These are phyloP conservation scores for Slavum lentiscoides DNA, from an alignment of 2,888 invertebrate species.

Conservation along the genomic window DNA sequence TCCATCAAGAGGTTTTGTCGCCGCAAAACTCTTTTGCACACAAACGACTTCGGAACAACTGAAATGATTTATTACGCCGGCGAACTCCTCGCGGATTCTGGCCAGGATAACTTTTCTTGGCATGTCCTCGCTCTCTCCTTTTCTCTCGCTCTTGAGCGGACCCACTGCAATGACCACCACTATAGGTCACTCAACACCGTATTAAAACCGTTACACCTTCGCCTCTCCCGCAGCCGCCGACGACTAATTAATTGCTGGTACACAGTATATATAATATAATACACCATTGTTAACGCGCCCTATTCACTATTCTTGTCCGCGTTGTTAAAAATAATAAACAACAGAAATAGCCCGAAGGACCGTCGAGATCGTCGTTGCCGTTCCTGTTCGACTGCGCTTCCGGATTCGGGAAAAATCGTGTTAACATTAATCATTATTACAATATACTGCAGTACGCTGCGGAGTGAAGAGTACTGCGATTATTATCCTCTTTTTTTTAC, in stretches of 20 bases:
- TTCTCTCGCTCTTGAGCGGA: background rate
- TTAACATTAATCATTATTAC: too few relatives aligned
- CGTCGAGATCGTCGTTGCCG: background rate
- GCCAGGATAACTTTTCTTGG: slow-evolving; percentile 43
- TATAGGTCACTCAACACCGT: slow-evolving; percentile 40
- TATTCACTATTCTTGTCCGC: background rate
- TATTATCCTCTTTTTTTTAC: too few relatives aligned
- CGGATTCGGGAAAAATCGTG: background rate
- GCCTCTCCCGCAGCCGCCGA: background rate
- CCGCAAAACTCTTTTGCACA: slow-evolving; percentile 16
- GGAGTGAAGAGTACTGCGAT: too few relatives aligned
- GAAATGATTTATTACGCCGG: slow-evolving; percentile 40
- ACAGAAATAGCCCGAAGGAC: background rate
- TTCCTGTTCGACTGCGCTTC: background rate
- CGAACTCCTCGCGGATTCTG: slow-evolving; percentile 5
- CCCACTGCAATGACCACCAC: slow-evolving; percentile 25
- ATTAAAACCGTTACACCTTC: slow-evolving; percentile 39
- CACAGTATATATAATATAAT: background rate
- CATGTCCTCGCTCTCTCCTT: background rate
- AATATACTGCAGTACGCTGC: too few relatives aligned
- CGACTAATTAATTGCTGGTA: slow-evolving; percentile 26
- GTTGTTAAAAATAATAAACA: slow-evolving; percentile 26
- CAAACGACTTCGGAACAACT: slow-evolving; percentile 24
- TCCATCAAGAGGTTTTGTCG: slow-evolving; percentile 21
- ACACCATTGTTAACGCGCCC: slow-evolving; percentile 13